A percentile compares a stretch with the other conserved stretches of the same genome.
Evolutionary conservation across 2,888 invertebrate genomes (phyloP).

Genomic region (Hydrotaea cyrtoneurina): DNA sequence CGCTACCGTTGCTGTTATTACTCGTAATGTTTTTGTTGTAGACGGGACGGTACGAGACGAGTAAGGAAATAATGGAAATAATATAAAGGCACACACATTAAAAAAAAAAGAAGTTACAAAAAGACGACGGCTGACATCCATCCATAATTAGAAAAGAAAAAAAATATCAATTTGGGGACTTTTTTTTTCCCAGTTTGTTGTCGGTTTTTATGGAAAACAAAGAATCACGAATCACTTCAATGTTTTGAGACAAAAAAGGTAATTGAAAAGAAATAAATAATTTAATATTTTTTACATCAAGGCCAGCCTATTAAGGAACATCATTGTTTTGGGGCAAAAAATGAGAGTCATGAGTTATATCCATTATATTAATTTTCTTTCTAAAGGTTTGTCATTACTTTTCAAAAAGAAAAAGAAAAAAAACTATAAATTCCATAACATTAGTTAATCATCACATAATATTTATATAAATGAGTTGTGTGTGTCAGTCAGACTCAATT

Average conservation of each 20-base stretch:
- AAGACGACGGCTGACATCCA: slow-evolving; percentile 13
- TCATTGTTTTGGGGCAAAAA: too few relatives aligned
- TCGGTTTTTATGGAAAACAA: slow-evolving; percentile 53
- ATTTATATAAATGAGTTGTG: slow-evolving; percentile 4
- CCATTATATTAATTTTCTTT: too few relatives aligned
- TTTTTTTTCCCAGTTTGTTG: slow-evolving; percentile 44
- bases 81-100: slow-evolving; percentile 1
- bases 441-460: slow-evolving; percentile 2
- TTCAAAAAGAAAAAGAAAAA: not conserved
- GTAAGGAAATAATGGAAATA: slow-evolving; percentile 31
- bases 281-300: not conserved
- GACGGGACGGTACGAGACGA: slow-evolving; percentile 43
- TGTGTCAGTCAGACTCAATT: not conserved
- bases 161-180: not conserved
- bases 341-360: too few relatives aligned
- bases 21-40: slow-evolving; percentile 6
- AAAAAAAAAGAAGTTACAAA: not conserved
- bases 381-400: not conserved
- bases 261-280: not conserved
- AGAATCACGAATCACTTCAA: slow-evolving; percentile 44
- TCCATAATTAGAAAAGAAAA: not conserved
- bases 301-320: too few relatives aligned
- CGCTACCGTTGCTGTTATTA: not conserved
- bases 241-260: slow-evolving; percentile 45
- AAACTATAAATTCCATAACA: not conserved